Base-by-base conservation (phyloP, 2,113 vertebrate species). In the Pavo muticus region DNA sequence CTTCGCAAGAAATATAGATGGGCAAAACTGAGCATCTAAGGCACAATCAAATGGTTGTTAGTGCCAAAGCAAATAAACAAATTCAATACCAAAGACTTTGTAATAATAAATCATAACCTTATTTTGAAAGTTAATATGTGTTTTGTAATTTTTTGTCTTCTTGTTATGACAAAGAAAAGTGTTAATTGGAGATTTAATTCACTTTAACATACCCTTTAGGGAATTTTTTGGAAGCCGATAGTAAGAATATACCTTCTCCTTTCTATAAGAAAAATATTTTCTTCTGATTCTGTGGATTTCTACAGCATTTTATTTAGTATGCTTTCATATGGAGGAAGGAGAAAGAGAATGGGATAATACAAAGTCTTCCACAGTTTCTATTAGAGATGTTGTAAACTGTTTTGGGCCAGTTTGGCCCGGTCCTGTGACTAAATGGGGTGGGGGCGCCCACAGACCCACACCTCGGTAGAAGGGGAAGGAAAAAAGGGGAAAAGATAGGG, bases 11-110 rank as follows among this genome's bases (percentile, higher is more conserved):
- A 94, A 87, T 91, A 85, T 4, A 91, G 37, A 84, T 68, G 2
- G 37, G 21, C n/a, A 85, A 73, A 93, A 89, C 10, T 2, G 7
- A 84, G 24, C 40, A 80, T 85, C 39, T 63, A 45, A 89, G 7
- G 17, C 8, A 40, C 30, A 87, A 84, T 61, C 0, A 6, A 89
- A 92, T 87, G 85, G 37, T 59, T 50, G 1, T 13, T 20, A 56
- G 7, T 32, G 67, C 78, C 89, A 97, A 96, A 91, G 68, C 71
- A 96, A 95, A 95, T 82, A 93, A 95, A 87, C 30, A 93, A 95
- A 93, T 61, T 79, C 77, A 92, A 85, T 93, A 92, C 70, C 64
- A 89, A 94, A 92, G 87, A 9, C 71, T 70, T 88, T 87, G 40
- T 1, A n/a, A n/a, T n/a, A 32, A 45, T 92, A 97, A 95, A 94